A percentile compares a stretch with the other conserved stretches of the same genome.
phyloP scores from a whole-genome alignment of 2,113 vertebrate species.

The Rhagologus leucostigma region DNA sequence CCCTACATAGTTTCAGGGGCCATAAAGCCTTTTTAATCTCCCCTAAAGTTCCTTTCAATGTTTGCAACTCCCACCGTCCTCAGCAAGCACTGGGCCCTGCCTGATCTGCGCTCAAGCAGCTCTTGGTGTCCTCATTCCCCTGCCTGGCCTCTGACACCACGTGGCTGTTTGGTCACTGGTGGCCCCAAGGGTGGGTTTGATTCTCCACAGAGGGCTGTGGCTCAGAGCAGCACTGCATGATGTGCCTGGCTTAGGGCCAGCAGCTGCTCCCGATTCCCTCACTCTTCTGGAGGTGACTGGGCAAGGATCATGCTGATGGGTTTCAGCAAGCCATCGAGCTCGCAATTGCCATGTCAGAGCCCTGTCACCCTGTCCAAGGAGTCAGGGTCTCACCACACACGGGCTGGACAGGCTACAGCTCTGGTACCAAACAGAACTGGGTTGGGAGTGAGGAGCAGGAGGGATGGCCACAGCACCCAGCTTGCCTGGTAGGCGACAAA shows the following conservation, averaged over 20 bases:
- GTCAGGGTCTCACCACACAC: not conserved
- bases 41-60: not conserved
- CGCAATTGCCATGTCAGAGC: not conserved
- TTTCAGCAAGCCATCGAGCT: not conserved
- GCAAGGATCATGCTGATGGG: not conserved
- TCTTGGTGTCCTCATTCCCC: not conserved
- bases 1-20: not conserved
- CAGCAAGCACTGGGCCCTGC: fast-evolving
- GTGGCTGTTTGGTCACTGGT: fast-evolving
- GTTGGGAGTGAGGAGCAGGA: not conserved
- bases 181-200: fast-evolving
- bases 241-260: not conserved
- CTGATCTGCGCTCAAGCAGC: not conserved
- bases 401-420: not conserved
- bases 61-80: not conserved
- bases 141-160: fast-evolving
- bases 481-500: not conserved
- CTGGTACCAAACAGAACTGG: fast-evolving
- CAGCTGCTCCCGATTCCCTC: not conserved
- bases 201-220: not conserved
- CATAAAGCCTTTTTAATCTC: not conserved
- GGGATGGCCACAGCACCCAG: fast-evolving
- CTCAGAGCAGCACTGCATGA: not conserved
- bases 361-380: not conserved
- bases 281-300: not conserved